A percentile compares a stretch with the other conserved stretches of the same genome.
Conservation (phyloP, 1,140 invertebrate genomes). For the Atta cephalotes region DNA sequence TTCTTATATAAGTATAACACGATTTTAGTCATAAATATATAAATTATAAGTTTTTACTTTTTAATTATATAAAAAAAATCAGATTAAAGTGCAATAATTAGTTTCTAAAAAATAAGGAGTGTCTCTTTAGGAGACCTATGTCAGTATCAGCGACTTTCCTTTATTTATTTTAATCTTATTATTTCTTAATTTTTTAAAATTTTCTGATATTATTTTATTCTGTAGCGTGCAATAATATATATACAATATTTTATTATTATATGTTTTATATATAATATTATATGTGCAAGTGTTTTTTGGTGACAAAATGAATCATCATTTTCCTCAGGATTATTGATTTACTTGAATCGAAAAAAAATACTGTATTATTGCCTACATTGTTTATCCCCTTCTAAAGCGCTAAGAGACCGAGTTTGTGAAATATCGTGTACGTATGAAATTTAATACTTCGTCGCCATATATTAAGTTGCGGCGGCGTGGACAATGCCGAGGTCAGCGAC, state of each 20-base stretch:
- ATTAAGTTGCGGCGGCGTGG: slow-evolving; percentile 42
- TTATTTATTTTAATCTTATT: neutral
- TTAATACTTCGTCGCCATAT: slow-evolving; percentile 56
- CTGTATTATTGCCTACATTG: neutral
- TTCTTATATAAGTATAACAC: too few species aligned
- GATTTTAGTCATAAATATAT: too few species aligned
- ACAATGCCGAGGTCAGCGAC: slow-evolving; percentile 44
- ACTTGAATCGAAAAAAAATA: neutral
- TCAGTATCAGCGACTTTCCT: too few species aligned
- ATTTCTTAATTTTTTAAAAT: neutral
- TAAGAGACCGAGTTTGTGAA: slow-evolving; percentile 10
- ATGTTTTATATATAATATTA: neutral
- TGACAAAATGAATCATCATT: neutral
- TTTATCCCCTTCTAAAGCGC: neutral
- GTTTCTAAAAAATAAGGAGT: too few species aligned
- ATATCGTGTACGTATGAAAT: slow-evolving; percentile 17
- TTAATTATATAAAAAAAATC: too few species aligned
- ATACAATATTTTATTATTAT: neutral
- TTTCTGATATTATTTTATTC: slow-evolving; percentile 1
- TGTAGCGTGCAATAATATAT: neutral
- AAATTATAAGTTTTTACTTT: too few species aligned
- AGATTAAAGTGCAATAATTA: too few species aligned
- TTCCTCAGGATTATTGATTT: neutral
- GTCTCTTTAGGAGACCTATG: too few species aligned
- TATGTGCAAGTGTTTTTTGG: neutral